phyloP scores from a whole-genome alignment of 2,113 vertebrate species.

The Chaetura pelagica region DNA sequence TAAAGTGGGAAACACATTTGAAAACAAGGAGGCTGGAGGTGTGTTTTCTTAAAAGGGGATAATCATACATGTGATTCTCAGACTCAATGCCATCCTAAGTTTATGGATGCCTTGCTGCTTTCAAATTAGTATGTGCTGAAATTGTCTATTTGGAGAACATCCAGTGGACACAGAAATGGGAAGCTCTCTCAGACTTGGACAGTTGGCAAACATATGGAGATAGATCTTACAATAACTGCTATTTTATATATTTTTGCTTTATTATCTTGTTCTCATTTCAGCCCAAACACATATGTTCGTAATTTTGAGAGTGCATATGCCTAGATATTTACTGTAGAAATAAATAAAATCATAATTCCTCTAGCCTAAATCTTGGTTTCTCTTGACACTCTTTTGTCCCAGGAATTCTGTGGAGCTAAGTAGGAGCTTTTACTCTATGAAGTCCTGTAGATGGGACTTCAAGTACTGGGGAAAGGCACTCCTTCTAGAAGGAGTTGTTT shows the following conservation, averaged over 20 bases:
- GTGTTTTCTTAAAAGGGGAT: neutral
- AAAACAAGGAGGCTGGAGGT: neutral
- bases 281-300: slow-evolving; percentile 67
- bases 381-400: neutral
- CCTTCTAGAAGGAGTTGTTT: neutral
- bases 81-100: neutral
- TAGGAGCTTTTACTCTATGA: neutral
- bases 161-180: slow-evolving; percentile 43
- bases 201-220: slow-evolving; percentile 41
- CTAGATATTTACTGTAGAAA: slow-evolving; percentile 58
- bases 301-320: slow-evolving; percentile 57
- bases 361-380: neutral
- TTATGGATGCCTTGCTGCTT: slow-evolving; percentile 43
- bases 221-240: slow-evolving; percentile 41
- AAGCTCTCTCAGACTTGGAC: slow-evolving; percentile 54
- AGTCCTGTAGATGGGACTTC: neutral
- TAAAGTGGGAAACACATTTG: neutral
- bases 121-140: slow-evolving; percentile 9
- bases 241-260: slow-evolving; percentile 43
- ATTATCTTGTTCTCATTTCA: slow-evolving; percentile 46
- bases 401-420: neutral
- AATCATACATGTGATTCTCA: neutral
- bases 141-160: slow-evolving; percentile 52
- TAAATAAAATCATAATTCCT: slow-evolving; percentile 1
- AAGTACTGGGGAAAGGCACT: neutral